Evolutionary conservation across 2,797 vertebrate genomes (phyloP).

Genomic region (Gallinago solitaria): DNA sequence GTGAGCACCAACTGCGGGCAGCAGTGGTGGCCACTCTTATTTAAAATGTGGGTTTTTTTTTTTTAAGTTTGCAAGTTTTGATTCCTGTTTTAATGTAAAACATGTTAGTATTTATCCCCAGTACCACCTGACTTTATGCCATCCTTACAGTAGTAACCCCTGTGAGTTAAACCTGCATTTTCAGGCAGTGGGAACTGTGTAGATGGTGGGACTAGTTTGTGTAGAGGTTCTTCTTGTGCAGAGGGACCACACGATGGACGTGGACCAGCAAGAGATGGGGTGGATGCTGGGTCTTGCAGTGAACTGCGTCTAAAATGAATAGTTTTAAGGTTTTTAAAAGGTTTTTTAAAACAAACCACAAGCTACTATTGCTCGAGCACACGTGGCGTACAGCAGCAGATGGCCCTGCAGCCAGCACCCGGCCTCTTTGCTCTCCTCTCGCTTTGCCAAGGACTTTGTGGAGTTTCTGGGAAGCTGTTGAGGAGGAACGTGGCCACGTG

Average conservation of each 20-base stretch:
- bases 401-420: background rate
- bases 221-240: background rate
- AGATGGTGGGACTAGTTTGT: background rate
- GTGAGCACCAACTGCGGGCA: background rate
- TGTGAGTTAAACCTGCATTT: background rate
- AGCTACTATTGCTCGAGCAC: background rate
- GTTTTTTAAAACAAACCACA: background rate
- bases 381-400: background rate
- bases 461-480: background rate
- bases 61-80: background rate
- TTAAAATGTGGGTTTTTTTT: background rate
- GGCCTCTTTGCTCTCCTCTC: background rate
- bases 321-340: background rate
- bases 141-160: background rate
- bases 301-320: background rate
- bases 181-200: background rate
- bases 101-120: background rate
- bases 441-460: background rate
- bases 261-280: too few relatives aligned
- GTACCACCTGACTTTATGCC: background rate
- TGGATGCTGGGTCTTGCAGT: background rate
- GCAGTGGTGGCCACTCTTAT: background rate
- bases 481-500: background rate
- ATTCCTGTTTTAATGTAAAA: background rate
- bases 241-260: too few relatives aligned